Conservation (phyloP, 2,113 vertebrate genomes). For the Corythaixoides concolor region DNA sequence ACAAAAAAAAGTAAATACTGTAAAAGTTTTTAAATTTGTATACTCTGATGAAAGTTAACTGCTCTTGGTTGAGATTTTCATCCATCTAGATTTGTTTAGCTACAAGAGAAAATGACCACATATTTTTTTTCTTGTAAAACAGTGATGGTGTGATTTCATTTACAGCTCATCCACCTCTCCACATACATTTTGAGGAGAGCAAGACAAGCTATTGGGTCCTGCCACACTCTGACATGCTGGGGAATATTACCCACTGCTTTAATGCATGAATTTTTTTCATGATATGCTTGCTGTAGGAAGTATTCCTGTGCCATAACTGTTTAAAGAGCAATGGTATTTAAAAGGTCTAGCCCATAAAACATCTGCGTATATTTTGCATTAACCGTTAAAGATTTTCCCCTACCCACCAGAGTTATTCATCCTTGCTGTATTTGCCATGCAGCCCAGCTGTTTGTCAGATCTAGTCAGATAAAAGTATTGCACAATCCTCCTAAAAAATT, state of each 20-base stretch:
- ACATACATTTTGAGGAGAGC: background rate
- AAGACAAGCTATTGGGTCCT: background rate
- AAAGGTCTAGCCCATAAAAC: slow-evolving; percentile 40
- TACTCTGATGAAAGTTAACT: background rate
- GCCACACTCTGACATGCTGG: background rate
- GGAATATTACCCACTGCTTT: background rate
- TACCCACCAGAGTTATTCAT: background rate
- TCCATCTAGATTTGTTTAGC: background rate
- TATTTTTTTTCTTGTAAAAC: background rate
- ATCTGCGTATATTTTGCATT: background rate
- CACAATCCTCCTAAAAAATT: background rate
- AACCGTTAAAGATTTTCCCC: slow-evolving; percentile 12
- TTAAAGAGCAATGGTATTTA: slow-evolving; percentile 22
- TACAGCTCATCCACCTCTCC: background rate
- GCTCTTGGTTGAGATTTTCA: background rate
- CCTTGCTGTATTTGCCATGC: background rate
- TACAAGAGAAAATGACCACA: background rate
- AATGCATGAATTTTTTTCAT: background rate
- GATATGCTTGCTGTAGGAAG: background rate
- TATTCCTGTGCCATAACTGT: background rate
- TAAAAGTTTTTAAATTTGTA: background rate
- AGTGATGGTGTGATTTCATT: background rate
- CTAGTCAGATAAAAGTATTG: background rate
- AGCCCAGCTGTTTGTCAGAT: background rate
- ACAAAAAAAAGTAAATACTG: background rate